phyloP scores from a whole-genome alignment of 2,888 invertebrate genomes.

The Calephelis perditalis region DNA sequence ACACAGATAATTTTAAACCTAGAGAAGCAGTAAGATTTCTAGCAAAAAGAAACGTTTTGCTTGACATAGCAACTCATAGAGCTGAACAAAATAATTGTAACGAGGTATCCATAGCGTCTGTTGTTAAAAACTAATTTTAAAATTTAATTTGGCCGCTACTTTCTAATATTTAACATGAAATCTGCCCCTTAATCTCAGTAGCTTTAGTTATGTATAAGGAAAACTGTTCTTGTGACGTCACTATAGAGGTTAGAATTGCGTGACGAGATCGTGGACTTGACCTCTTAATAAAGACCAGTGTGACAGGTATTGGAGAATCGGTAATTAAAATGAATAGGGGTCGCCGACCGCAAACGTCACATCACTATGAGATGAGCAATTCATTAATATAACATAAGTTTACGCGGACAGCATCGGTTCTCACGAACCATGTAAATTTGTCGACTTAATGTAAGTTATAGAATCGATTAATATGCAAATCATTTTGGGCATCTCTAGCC shows the following conservation, averaged over 20 bases:
- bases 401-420: slow-evolving; percentile 70
- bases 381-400: slow-evolving; percentile 78
- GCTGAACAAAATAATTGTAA: slow-evolving; percentile 11
- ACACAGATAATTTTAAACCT: too few species aligned
- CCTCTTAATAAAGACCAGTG: slow-evolving; percentile 11
- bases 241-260: neutral
- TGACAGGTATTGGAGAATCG: slow-evolving; percentile 24
- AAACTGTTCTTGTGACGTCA: slow-evolving; percentile 8
- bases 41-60: neutral
- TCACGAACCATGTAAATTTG: slow-evolving; percentile 78
- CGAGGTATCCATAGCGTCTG: slow-evolving; percentile 3
- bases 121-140: slow-evolving; percentile 2
- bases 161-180: slow-evolving; percentile 9
- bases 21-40: neutral
- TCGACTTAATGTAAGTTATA: slow-evolving; percentile 76
- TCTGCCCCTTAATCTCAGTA: slow-evolving; percentile 7
- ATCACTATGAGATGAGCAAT: slow-evolving; percentile 57
- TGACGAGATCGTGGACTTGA: slow-evolving; percentile 9
- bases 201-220: slow-evolving; percentile 16
- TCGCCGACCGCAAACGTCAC: slow-evolving; percentile 46
- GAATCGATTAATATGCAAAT: slow-evolving; percentile 78
- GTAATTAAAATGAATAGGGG: slow-evolving; percentile 63
- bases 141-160: slow-evolving; percentile 7
- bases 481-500: slow-evolving; percentile 68
- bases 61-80: slow-evolving; percentile 9